Conservation (phyloP, 2,113 vertebrate species). For the Canis aureus region DNA sequence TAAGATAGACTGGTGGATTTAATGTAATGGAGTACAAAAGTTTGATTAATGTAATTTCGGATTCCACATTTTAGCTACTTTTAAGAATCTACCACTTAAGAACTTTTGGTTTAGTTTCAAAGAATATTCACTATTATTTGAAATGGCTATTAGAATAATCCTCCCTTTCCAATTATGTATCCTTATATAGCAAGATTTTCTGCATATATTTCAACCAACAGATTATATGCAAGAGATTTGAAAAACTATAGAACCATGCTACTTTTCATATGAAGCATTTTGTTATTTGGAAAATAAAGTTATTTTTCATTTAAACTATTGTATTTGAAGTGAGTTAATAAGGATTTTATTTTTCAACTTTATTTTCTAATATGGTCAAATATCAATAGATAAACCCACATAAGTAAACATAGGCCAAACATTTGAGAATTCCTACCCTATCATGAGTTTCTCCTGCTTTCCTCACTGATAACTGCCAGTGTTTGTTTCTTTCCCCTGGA, state of each 20-base stretch:
- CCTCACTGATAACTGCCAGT: neutral
- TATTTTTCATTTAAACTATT: conserved; percentile 30
- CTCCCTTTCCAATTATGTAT: neutral
- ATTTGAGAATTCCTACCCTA: neutral
- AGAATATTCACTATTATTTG: neutral
- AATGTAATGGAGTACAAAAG: neutral
- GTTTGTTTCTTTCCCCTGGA: neutral
- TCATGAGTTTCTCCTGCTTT: neutral
- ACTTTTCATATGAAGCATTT: conserved; percentile 30
- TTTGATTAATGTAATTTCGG: neutral
- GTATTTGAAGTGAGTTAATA: conserved; percentile 37
- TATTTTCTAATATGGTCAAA: neutral
- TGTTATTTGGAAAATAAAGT: conserved; percentile 14
- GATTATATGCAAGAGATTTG: conserved; percentile 30
- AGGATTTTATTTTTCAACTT: neutral
- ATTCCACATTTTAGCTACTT: neutral
- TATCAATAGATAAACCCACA: neutral
- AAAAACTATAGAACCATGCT: neutral
- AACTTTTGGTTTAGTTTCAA: neutral
- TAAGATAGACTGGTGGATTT: neutral
- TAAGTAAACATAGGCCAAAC: neutral
- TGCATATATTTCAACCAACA: conserved; percentile 19
- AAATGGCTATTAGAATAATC: conserved; percentile 26
- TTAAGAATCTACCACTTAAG: neutral
- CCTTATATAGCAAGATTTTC: conserved; percentile 44